Base-by-base conservation (phyloP, 64 coral and sea anemone species). In the Stichodactyla mertensii region DNA sequence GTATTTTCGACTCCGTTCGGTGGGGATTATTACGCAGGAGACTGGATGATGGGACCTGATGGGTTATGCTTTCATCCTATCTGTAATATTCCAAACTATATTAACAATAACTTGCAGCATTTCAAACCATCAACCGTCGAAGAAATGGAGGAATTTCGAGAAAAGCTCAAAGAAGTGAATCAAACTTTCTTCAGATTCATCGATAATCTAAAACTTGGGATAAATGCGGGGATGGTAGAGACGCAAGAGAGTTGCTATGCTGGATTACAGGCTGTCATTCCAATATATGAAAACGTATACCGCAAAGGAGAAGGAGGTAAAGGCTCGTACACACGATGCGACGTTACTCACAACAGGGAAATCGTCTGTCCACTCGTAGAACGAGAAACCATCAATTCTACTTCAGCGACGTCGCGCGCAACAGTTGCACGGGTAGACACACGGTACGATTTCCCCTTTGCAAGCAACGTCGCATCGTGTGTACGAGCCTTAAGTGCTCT, bases 21-120 rank as follows among this genome's bases (percentile, higher is more conserved):
- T 14, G 53, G 54, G 12, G 95, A 95, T 55, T 99, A 99, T 36
- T 99, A 99, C 28, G 86, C 59, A 7, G 97, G 90, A 7, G 97
- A 99, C 19, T 99, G 97, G 97, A 95, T 99, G 97, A 66, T 99
- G 52, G 97, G 97, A 4, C 97, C 97, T 0, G 93, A 99, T 69
- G 86, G 89, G 26, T 95, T 99, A 24, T 99, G 97, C 14, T 93
- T 79, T 89, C 81, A 91, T 14, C 86, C 90, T 6, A 91, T 99
- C 26, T 99, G 97, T 77, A 16, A 64, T 23, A 77, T 95, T 2
- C 57, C 57, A 14, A 80, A 18, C 36, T 36, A 88, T 20, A 83
- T 99, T 53, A 18, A 16, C 2, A 14, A 59, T 12, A 70, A 91
- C 54, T 58, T 94, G 26, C 55, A 20, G 16, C 59, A 77, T 52